Evolutionary conservation across 2,888 invertebrate species (phyloP).

Genomic region (Tetanocera ferruginea): DNA sequence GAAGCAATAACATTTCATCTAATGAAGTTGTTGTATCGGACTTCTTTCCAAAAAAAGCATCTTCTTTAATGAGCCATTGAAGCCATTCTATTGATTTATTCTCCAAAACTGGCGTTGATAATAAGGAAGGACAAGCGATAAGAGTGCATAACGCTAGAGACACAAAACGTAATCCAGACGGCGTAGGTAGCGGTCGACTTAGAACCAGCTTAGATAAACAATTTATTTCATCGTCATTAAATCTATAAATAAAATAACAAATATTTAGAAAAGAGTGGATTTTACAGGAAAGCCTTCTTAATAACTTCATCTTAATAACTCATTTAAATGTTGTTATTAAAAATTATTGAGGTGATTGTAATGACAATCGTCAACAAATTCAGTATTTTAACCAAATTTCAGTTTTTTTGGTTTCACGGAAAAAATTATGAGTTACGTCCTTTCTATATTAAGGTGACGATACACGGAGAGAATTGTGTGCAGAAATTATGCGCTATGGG

Average conservation of each 20-base stretch:
- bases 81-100: conserved; percentile 92
- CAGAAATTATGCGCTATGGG: no score
- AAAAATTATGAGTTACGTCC: no score
- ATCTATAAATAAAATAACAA: conserved; percentile 70
- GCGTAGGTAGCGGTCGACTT: conserved; percentile 89
- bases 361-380: no score
- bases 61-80: conserved; percentile 92
- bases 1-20: conserved; percentile 94
- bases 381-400: no score
- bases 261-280: neutral
- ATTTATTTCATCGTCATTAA: conserved; percentile 92
- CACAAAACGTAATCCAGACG: conserved; percentile 92
- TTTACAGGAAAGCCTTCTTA: no score
- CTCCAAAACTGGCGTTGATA: conserved; percentile 83
- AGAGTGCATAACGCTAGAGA: conserved; percentile 94
- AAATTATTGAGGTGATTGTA: no score
- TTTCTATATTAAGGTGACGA: no score
- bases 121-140: conserved; percentile 91
- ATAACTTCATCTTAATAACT: no score
- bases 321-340: no score
- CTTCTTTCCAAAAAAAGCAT: conserved; percentile 88
- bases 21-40: conserved; percentile 90
- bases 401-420: no score
- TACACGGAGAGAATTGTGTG: no score
- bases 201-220: conserved; percentile 87